phyloP scores from a whole-genome alignment of 2,888 invertebrate species.

The Drosophila stalkeri region DNA sequence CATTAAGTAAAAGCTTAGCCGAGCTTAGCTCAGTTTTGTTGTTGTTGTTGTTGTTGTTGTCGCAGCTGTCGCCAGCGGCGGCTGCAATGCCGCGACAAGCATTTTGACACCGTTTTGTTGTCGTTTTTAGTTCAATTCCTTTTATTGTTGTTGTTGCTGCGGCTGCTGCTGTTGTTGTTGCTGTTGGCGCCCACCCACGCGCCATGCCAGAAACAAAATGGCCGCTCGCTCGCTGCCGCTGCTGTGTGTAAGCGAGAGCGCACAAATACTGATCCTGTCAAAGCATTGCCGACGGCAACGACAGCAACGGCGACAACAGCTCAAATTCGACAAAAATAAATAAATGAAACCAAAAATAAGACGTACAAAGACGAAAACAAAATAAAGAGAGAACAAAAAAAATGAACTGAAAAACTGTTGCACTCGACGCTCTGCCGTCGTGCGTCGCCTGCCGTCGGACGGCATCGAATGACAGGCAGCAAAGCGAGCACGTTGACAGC shows the following conservation, averaged over 20 bases:
- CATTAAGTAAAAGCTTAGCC: slow-evolving; percentile 58
- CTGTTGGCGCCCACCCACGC: slow-evolving; percentile 35
- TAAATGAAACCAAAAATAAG: neutral
- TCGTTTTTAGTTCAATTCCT: slow-evolving; percentile 14
- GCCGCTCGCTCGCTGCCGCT: slow-evolving; percentile 18
- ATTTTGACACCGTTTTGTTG: slow-evolving; percentile 72
- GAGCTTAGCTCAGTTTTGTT: slow-evolving; percentile 61
- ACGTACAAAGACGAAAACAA: slow-evolving; percentile 1
- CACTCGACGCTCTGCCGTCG: slow-evolving; percentile 35
- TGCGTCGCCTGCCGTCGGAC: slow-evolving; percentile 52
- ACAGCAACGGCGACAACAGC: slow-evolving; percentile 3
- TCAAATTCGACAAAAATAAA: neutral
- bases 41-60: slow-evolving; percentile 25
- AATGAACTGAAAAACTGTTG: slow-evolving; percentile 35
- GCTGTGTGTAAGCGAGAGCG: neutral
- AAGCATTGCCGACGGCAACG: slow-evolving; percentile 42
- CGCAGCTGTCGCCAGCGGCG: slow-evolving; percentile 50
- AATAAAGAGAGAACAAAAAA: neutral
- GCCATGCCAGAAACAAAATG: slow-evolving; percentile 42
- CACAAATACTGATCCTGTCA: slow-evolving; percentile 43
- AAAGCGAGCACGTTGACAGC: slow-evolving; percentile 1
- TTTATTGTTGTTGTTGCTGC: neutral
- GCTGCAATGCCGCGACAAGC: slow-evolving; percentile 70
- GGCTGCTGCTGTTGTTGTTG: neutral
- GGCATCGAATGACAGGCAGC: slow-evolving; percentile 49